Evolutionary conservation across 2,888 invertebrate species (phyloP), one percentile per base, ranked within the genome.

Genomic region (Xestoiulus laeticollis): DNA sequence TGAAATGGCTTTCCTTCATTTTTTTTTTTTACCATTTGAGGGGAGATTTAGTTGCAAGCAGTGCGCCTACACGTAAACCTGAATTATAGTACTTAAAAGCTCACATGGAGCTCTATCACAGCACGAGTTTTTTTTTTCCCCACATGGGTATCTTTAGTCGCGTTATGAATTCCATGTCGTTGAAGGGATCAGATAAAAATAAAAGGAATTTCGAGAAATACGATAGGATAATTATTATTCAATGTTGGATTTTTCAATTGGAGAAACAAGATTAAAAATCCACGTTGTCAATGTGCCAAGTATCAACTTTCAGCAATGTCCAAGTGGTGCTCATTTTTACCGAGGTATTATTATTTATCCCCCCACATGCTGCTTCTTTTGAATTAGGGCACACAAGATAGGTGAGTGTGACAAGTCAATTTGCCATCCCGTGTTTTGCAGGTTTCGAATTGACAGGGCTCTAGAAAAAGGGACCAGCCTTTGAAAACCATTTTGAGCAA

Each of bases 391-490:
- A 84, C 84, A 22, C 19, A 38, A 43, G 84, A 84, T 38, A 43
- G 84, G 84, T 30, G 68, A 86, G 86, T 53, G 86, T 86, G 86
- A 86, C 86, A 68, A 86, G 86, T 86, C 86, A 86, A 86, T 86
- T 86, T 86, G 86, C 86, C 33, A 68, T 14, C 84, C 84, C 84
- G 84, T 22, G 84, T 84, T n/a, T n/a, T 33, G 43, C 84, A 33
- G 84, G 83, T 26, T 84, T 26, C n/a, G 10, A 32, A 84, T 68
- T 68, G 19, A 68, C 68, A 26, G 68, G 26, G 26, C 68, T 68
- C n/a, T n/a, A n/a, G 3, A 26, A 12, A 22, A 26, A 68, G 68
- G n/a, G 68, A 68, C 33, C 16, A 33, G 32, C 84, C 84, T 19
- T 33, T 16, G 33, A 8, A 38, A 84, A 43, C 33, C 32, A 84